Evolutionary conservation across 1,140 invertebrate species (phyloP).

Genomic region (Drosophila eugracilis): DNA sequence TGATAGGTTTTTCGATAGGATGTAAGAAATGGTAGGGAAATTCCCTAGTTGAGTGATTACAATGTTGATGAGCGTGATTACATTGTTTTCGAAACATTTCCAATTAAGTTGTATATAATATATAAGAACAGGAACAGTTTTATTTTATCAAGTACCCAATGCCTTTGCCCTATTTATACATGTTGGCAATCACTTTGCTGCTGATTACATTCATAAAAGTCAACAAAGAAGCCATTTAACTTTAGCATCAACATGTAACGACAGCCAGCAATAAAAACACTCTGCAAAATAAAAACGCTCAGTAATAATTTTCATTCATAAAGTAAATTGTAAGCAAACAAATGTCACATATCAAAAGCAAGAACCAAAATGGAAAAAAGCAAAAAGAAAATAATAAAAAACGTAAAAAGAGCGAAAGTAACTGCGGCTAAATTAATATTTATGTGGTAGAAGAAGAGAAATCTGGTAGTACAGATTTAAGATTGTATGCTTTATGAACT

Average conservation of each 20-base stretch:
- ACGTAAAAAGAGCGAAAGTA: constrained; percentile 52
- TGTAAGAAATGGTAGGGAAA: not conserved
- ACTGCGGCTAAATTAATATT: constrained; percentile 75
- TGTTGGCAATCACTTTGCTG: constrained; percentile 24
- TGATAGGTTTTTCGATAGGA: not conserved
- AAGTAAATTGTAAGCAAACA: constrained; percentile 47
- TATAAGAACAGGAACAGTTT: too few relatives aligned
- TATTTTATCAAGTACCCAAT: constrained; percentile 15
- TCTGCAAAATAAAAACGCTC: constrained; percentile 26
- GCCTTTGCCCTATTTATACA: constrained; percentile 8
- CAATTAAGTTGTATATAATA: not conserved
- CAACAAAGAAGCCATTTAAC: constrained; percentile 33
- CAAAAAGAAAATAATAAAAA: too few relatives aligned
- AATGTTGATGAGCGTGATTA: not conserved
- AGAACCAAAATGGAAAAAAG: constrained; percentile 47
- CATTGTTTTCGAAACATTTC: not conserved
- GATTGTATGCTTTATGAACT: constrained; percentile 66
- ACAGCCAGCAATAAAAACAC: constrained; percentile 22
- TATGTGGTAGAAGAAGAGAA: constrained; percentile 45
- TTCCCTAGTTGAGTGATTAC: not conserved
- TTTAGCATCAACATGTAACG: constrained; percentile 6
- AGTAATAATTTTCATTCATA: constrained; percentile 49
- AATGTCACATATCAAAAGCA: constrained; percentile 49
- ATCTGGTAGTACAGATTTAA: constrained; percentile 58
- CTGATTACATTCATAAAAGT: constrained; percentile 20